A percentile compares a stretch with the other conserved stretches of the same genome.
Conservation (phyloP, 2,113 vertebrate genomes). For the Emberiza fucata region DNA sequence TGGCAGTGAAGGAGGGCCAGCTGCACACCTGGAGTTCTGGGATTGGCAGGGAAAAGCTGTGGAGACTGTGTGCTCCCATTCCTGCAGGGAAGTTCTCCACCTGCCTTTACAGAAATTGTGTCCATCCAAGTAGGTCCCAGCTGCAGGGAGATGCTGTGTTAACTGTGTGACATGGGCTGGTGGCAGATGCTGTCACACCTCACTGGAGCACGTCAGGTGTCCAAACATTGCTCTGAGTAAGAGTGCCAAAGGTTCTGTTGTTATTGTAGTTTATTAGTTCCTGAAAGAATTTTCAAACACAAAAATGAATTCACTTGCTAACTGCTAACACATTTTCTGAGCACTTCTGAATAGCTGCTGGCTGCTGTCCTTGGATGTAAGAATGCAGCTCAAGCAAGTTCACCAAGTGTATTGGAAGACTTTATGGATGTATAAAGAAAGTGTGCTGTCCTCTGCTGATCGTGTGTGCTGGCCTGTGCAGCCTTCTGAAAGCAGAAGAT, state of each 20-base stretch:
- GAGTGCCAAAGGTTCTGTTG: neutral
- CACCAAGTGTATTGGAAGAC: neutral
- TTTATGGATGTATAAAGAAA: neutral
- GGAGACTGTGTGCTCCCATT: neutral
- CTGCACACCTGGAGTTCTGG: neutral
- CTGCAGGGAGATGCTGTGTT: neutral
- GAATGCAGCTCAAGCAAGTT: neutral
- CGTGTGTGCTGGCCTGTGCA: neutral
- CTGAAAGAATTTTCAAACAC: slow-evolving; percentile 17
- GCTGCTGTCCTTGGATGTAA: neutral
- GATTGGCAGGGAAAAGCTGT: neutral
- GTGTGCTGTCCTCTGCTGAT: neutral
- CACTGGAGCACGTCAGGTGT: neutral
- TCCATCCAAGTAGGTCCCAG: neutral
- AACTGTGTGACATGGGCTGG: neutral
- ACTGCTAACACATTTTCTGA: neutral
- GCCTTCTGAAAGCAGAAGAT: neutral
- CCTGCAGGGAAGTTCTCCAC: neutral
- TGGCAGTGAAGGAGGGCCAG: neutral
- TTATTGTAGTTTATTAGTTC: neutral
- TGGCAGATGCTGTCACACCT: neutral
- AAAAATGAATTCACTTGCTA: neutral
- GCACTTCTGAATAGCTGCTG: neutral
- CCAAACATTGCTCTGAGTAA: slow-evolving; percentile 13
- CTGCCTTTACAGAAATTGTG: neutral